Evolutionary conservation across 1,140 invertebrate genomes (phyloP).

Genomic region (Apis florea): DNA sequence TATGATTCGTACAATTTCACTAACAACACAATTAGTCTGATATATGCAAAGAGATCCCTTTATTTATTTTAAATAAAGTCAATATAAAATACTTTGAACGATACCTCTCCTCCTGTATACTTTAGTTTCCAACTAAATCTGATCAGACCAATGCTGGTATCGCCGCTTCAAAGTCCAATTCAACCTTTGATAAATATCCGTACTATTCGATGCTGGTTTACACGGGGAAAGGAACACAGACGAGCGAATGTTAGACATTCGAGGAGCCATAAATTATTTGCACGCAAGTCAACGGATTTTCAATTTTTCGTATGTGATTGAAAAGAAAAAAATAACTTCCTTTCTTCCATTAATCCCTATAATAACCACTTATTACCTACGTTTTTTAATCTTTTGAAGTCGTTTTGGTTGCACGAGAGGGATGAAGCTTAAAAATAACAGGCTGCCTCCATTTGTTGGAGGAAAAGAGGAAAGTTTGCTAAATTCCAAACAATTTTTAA

Average conservation of each 20-base stretch:
- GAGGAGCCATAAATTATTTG: neutral
- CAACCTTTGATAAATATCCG: conserved; percentile 27
- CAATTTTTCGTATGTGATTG: neutral
- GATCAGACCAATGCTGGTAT: conserved; percentile 16
- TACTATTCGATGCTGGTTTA: neutral
- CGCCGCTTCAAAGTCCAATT: neutral
- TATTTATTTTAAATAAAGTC: too few relatives aligned
- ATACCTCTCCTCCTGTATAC: too few relatives aligned
- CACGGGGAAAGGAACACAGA: neutral
- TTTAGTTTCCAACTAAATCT: conserved; percentile 3
- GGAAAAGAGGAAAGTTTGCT: too few relatives aligned
- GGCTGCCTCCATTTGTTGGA: too few relatives aligned
- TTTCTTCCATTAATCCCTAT: conserved; percentile 5
- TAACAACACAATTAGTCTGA: too few relatives aligned
- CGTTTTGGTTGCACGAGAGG: neutral
- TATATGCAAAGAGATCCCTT: too few relatives aligned
- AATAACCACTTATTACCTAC: conserved; percentile 7
- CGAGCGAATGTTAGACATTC: neutral
- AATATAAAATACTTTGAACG: too few relatives aligned
- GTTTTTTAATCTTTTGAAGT: conserved; percentile 6
- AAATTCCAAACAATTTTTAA: too few relatives aligned
- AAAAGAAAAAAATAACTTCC: conserved; percentile 7
- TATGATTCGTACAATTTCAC: too few relatives aligned
- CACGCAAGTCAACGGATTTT: neutral
- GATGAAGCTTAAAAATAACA: too few relatives aligned